These are phyloP conservation scores for Mastacembelus armatus DNA, from an alignment of 2,797 vertebrate species.

Conservation along the genomic window DNA sequence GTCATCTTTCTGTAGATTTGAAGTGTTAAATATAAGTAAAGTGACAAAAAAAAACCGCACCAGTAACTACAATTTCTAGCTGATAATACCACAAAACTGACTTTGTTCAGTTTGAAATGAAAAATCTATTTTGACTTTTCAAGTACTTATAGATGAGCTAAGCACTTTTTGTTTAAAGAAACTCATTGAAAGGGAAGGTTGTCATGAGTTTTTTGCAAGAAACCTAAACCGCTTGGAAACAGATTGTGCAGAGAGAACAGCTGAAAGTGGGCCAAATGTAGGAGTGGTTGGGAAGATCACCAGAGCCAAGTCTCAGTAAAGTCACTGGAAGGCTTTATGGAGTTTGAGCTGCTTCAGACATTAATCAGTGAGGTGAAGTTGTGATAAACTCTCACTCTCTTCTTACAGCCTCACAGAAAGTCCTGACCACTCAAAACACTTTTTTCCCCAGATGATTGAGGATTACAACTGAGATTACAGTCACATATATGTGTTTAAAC, in stretches of 20 bases:
- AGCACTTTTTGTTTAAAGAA: neutral
- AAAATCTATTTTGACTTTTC: no score
- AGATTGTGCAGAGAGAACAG: neutral
- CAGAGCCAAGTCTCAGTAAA: neutral
- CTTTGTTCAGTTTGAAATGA: no score
- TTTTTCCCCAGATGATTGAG: neutral
- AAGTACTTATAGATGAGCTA: conserved; percentile 3
- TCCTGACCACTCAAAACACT: neutral
- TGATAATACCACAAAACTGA: no score
- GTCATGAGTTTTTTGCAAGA: neutral
- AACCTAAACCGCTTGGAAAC: neutral
- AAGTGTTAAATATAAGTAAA: no score
- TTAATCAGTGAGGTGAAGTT: conserved; percentile 25
- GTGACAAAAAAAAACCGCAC: no score
- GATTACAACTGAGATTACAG: neutral
- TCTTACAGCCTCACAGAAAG: neutral
- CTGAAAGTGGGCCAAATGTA: neutral
- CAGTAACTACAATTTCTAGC: no score
- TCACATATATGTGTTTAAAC: no score
- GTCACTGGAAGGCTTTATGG: conserved; percentile 3
- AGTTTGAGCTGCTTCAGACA: conserved; percentile 14
- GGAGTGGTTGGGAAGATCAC: conserved; percentile 6
- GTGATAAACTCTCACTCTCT: conserved; percentile 1
- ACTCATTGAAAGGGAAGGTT: neutral
- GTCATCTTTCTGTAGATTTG: no score